Conservation (phyloP, 1,140 invertebrate species). For the Eriocheir sinensis region DNA sequence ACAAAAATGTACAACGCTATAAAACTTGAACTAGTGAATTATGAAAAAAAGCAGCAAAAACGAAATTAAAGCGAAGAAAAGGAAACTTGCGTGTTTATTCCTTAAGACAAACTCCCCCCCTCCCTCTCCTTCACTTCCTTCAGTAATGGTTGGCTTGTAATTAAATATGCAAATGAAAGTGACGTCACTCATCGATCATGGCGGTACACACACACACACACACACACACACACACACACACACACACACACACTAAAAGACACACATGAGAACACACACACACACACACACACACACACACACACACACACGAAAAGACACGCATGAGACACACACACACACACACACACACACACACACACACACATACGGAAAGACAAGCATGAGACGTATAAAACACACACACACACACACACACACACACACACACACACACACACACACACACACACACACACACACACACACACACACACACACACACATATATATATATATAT, state of each 20-base stretch:
- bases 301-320: too few species aligned
- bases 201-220: too few species aligned
- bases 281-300: too few species aligned
- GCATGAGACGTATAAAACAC: constrained; percentile 37
- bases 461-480: constrained; percentile 42
- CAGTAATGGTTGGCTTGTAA: constrained; percentile 71
- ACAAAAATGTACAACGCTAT: background rate
- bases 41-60: background rate
- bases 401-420: constrained; percentile 35
- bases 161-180: constrained; percentile 77
- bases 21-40: background rate
- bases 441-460: constrained; percentile 32
- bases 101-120: background rate
- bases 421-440: constrained; percentile 41
- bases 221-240: constrained; percentile 58
- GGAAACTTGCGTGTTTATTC: constrained; percentile 7
- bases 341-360: too few species aligned
- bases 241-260: constrained; percentile 52
- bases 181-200: constrained; percentile 75
- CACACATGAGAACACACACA: too few species aligned
- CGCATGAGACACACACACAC: too few species aligned
- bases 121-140: constrained; percentile 57
- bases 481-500: background rate
- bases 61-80: background rate
- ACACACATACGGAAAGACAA: constrained; percentile 33